Percentiles rank a stretch among this genome's conserved stretches.
Conservation (phyloP, 2,888 invertebrate genomes). For the Eugnorisma glareosa region DNA sequence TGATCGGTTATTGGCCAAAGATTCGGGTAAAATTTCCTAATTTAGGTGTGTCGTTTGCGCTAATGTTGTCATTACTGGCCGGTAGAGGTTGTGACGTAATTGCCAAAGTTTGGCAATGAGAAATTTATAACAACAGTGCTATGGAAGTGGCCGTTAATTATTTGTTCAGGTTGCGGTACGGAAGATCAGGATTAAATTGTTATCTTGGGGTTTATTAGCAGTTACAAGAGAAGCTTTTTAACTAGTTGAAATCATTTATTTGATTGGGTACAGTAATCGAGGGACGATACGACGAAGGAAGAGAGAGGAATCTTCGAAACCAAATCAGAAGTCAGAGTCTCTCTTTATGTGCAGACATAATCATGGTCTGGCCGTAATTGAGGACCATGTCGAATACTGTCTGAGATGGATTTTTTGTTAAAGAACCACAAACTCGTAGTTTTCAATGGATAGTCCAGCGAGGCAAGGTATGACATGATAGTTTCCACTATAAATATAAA, state of each 20-base stretch:
- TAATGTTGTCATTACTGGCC: conserved; percentile 79
- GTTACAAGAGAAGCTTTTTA: neutral
- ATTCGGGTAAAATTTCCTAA: conserved; percentile 77
- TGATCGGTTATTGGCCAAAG: conserved; percentile 78
- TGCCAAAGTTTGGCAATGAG: conserved; percentile 64
- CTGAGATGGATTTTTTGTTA: neutral
- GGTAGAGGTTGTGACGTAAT: conserved; percentile 64
- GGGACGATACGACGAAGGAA: neutral
- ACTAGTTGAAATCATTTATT: neutral
- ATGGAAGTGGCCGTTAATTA: conserved; percentile 60
- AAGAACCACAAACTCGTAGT: neutral
- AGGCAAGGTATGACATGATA: neutral
- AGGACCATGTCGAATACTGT: neutral
- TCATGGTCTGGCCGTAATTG: neutral
- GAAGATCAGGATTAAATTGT: conserved; percentile 28
- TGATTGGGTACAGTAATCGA: neutral
- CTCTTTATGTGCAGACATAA: neutral
- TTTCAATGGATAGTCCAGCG: neutral
- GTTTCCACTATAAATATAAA: too few relatives aligned
- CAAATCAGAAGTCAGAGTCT: neutral
- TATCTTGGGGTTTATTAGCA: conserved; percentile 9
- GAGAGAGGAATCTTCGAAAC: neutral
- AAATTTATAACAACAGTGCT: conserved; percentile 64
- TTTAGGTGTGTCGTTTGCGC: conserved; percentile 80
- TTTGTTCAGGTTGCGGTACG: conserved; percentile 36